These are phyloP conservation scores for Odontesthes bonariensis DNA, from an alignment of 2,113 vertebrate genomes.

Conservation along the genomic window DNA sequence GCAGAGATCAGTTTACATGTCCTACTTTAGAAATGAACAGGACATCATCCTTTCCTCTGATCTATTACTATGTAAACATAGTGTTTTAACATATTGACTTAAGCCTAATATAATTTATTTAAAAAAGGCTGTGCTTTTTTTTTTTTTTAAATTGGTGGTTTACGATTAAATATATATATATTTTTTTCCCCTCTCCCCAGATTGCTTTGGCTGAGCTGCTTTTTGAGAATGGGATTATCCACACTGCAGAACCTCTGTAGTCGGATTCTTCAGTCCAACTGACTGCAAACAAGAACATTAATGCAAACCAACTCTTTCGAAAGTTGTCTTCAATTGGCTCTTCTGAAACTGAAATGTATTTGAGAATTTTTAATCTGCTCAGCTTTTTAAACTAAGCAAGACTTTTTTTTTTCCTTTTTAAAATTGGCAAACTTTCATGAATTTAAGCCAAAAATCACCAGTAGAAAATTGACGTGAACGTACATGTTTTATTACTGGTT, in stretches of 20 bases:
- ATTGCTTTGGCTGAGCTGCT: constrained; percentile 79
- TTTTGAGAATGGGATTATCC: constrained; percentile 82
- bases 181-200: constrained; percentile 53
- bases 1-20: not conserved
- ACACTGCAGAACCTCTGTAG: constrained; percentile 64
- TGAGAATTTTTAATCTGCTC: not conserved
- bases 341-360: not conserved
- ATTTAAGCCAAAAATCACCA: not conserved
- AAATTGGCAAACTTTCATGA: not conserved
- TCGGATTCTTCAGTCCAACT: constrained; percentile 21
- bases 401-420: not conserved
- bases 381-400: constrained; percentile 10
- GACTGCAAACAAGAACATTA: constrained; percentile 17
- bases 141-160: not conserved
- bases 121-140: not conserved
- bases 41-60: not conserved
- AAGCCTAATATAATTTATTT: not conserved
- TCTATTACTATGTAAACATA: not conserved
- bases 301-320: not conserved
- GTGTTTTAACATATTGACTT: not conserved
- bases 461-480: constrained; percentile 28
- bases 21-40: not conserved
- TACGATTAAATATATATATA: not conserved
- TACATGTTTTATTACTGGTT: constrained; percentile 70
- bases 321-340: constrained; percentile 7